Evolutionary conservation across 2,113 vertebrate genomes (phyloP), one percentile per base, ranked within the genome.

Genomic region (Istiophorus platypterus): DNA sequence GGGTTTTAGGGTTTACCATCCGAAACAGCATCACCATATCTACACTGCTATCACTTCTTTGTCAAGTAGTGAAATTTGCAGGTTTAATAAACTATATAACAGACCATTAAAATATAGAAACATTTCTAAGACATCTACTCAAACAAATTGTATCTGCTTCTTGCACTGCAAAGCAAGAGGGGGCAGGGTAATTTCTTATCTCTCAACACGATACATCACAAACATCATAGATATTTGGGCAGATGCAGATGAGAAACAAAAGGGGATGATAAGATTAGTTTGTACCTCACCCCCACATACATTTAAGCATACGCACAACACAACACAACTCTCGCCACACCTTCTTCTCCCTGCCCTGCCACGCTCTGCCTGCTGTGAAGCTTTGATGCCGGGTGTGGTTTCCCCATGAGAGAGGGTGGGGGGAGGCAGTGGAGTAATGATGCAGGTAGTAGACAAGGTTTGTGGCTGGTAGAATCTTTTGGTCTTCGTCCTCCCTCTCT

Each of bases 361-460:
- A 86, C 54, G 66, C 87, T 89, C 72, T 15, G 76, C 64, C 81
- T 81, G 84, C 81, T 67, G 45, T 31, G 51, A 82, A 18, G 71
- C 86, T 92, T 87, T 91, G 85, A 92, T 91, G 80, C 82, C 27
- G 73, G 61, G 54, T 89, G 82, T 14, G 51, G 75, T 87, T 91
- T 83, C 89, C 41, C 54, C 56, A n/a, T 0, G 27, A 56, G 42
- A 42, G 63, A 41, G 26, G 42, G 13, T 26, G 74, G n/a, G 13
- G 74, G n/a, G 13, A 54, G 27, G 66, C 26, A 18, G 22, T 11
- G 61, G 27, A 52, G 34, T 31, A 37, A 52, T 22, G 67, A 31
- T 59, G 72, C 62, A 71, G 72, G 57, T 63, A 65, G 22, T 31
- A 63, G 51, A 57, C 2, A 62, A 62, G 62, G 39, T 52, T 61